Evolutionary conservation across 2,113 vertebrate genomes (phyloP), one percentile per base, ranked within the genome.

Genomic region (Phodopus roborovskii): DNA sequence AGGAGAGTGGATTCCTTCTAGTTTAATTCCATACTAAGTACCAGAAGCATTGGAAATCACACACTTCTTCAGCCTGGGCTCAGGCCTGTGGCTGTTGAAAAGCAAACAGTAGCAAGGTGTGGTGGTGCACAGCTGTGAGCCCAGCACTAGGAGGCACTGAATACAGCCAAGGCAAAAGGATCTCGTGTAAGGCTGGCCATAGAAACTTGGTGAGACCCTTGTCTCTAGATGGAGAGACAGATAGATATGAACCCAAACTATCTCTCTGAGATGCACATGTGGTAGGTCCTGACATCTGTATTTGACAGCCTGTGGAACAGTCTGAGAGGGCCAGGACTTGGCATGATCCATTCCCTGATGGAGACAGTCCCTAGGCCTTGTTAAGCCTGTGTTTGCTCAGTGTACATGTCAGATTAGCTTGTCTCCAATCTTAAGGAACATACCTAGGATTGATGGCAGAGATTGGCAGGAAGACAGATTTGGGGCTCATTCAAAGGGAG

Each of bases 401-500:
- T 70, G 30, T 39, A 53, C 66, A 66, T 20, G 50, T 74, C 73
- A 1, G 8, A 45, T 22, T 89, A 30, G 33, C n/a, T 79, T n/a
- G 85, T 83, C 78, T 94, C 8, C 16, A 66, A 1, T 90, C 39
- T 70, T 86, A 81, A 90, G 86, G 62, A 92, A 81, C 66, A 92
- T 74, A 94, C 50, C 50, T 28, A 90, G 50, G 15, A 64, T 77
- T 82, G 86, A 11, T 81, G 39, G 17, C 19, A 90, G 75, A 91
- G 92, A 94, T 81, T 9, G 89, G 88, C 20, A 82, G n/a, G 36
- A 78, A 96, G 83, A 45, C 56, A 88, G 86, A 85, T 71, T 77
- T 93, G 30, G 36, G 12, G 19, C 50, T 96, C 20, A 13, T 88
- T 66, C 3, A 74, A 73, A 78, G 53, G 66, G 88, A 94, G 53